Evolutionary conservation across 1,140 invertebrate genomes (phyloP).

Genomic region (Drosophila kurseongensis): DNA sequence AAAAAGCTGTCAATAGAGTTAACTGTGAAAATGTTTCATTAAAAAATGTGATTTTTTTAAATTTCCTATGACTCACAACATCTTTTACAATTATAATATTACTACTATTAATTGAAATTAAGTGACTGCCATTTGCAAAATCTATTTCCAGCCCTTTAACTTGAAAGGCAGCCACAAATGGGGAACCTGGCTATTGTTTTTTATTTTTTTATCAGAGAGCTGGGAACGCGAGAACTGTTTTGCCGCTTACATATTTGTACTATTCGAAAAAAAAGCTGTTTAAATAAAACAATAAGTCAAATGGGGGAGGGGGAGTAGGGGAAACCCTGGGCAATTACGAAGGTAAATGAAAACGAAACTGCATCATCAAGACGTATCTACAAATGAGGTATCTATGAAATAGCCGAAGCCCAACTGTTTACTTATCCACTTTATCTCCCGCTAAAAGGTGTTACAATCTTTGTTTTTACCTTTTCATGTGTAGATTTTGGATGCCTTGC

Average conservation of each 20-base stretch:
- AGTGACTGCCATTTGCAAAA: conserved; percentile 1
- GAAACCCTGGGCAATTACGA: conserved; percentile 5
- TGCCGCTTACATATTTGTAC: conserved; percentile 22
- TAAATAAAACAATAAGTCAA: conserved; percentile 38
- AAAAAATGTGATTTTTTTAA: neutral
- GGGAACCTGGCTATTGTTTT: conserved; percentile 1
- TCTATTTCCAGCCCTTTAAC: conserved; percentile 14
- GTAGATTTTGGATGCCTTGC: neutral
- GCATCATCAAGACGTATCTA: conserved; percentile 8
- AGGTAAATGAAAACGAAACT: conserved; percentile 42
- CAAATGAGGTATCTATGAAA: conserved; percentile 10
- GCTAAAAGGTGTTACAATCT: conserved; percentile 2
- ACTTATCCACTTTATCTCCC: conserved; percentile 19
- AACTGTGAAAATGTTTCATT: no score
- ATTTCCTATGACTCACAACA: neutral
- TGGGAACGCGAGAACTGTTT: conserved; percentile 5
- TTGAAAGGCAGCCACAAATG: conserved; percentile 11
- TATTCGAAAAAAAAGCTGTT: conserved; percentile 39
- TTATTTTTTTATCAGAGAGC: conserved; percentile 9
- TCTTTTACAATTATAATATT: neutral
- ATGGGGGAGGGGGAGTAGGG: neutral
- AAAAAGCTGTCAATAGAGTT: no score
- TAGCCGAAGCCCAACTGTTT: conserved; percentile 15
- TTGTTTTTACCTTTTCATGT: neutral
- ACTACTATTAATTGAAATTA: conserved; percentile 1